Evolutionary conservation across 2,888 invertebrate species (phyloP).

Genomic region (Agonum fuliginosum): DNA sequence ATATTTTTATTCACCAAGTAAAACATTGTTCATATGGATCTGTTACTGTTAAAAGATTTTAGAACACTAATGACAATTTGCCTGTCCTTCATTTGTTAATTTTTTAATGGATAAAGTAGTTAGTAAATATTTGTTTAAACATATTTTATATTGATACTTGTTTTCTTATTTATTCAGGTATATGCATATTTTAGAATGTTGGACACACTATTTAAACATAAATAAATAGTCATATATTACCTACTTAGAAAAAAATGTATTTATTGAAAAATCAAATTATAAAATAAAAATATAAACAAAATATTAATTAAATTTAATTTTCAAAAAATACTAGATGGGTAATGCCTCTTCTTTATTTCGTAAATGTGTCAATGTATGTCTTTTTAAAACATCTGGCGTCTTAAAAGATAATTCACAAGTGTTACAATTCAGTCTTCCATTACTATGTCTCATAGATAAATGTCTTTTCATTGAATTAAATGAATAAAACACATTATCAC

Average conservation of each 20-base stretch:
- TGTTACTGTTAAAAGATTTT: not conserved
- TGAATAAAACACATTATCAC: not conserved
- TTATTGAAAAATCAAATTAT: too few relatives aligned
- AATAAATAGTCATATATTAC: too few relatives aligned
- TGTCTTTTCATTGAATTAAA: not conserved
- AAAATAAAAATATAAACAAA: too few relatives aligned
- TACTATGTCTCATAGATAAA: not conserved
- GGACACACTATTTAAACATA: too few relatives aligned
- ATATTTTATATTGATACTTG: not conserved
- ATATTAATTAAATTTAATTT: too few relatives aligned
- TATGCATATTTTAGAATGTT: too few relatives aligned
- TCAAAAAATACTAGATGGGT: too few relatives aligned
- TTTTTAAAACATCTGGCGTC: not conserved
- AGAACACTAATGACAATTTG: not conserved
- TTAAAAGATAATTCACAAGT: not conserved
- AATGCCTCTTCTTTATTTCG: too few relatives aligned
- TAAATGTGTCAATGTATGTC: not conserved
- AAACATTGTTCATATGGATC: not conserved
- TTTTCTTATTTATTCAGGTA: too few relatives aligned
- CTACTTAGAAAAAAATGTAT: too few relatives aligned
- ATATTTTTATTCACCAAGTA: too few relatives aligned
- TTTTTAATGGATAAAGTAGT: constrained; percentile 9
- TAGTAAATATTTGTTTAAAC: constrained; percentile 18
- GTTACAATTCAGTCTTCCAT: not conserved
- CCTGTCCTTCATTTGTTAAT: not conserved